phyloP scores from a whole-genome alignment of 1,140 invertebrate species.

The Oscheius sp. region DNA sequence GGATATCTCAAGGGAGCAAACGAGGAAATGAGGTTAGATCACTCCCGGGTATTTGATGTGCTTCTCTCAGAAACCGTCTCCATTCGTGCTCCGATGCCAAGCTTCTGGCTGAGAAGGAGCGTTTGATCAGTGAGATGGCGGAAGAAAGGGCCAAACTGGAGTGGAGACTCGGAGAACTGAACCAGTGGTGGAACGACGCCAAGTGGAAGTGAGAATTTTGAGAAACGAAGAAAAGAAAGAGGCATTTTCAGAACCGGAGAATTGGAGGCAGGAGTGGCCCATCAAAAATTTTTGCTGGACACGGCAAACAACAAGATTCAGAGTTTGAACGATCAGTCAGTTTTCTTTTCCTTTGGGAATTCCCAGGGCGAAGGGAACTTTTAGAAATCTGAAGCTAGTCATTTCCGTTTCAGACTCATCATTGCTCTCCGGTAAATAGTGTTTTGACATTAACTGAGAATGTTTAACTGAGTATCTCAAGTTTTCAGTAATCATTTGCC shows the following conservation, averaged over 20 bases:
- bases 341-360: neutral
- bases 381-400: no score
- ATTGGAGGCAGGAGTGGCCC: constrained; percentile 42
- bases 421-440: neutral
- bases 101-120: constrained; percentile 24
- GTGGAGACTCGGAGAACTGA: constrained; percentile 39
- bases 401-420: constrained; percentile 1
- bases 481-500: no score
- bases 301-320: constrained; percentile 41
- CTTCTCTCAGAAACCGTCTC: neutral
- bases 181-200: constrained; percentile 48
- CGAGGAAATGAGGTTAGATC: constrained; percentile 21
- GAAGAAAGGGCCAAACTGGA: constrained; percentile 24
- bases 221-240: neutral
- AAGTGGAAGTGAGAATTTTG: constrained; percentile 41
- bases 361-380: neutral
- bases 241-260: constrained; percentile 39
- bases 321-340: constrained; percentile 32
- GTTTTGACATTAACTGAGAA: no score
- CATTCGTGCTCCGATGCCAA: constrained; percentile 1
- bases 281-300: constrained; percentile 38
- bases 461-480: no score
- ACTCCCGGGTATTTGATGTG: neutral
- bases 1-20: constrained; percentile 29
- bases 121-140: constrained; percentile 5